Evolutionary conservation across 2,888 invertebrate species (phyloP).

Genomic region (Cephus runcator): DNA sequence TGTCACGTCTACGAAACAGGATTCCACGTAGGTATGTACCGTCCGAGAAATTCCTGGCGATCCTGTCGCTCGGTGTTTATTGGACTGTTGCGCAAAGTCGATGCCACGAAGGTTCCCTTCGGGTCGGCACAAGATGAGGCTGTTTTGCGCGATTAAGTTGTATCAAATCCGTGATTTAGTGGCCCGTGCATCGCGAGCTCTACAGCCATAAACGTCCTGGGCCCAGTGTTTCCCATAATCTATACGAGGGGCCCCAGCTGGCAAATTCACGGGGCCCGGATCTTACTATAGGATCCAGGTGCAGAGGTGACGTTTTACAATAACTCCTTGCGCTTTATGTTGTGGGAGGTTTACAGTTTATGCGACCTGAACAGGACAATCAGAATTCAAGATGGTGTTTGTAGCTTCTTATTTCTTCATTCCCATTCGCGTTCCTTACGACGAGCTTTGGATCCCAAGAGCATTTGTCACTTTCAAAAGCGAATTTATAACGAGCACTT

Average conservation of each 20-base stretch:
- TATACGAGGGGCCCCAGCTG: conserved; percentile 33
- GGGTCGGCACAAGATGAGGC: conserved; percentile 11
- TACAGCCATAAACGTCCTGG: conserved; percentile 51
- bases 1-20: not conserved
- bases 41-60: not conserved
- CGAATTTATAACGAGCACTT: not conserved
- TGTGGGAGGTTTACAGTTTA: conserved; percentile 59
- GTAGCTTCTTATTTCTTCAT: not conserved
- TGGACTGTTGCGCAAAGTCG: conserved; percentile 20
- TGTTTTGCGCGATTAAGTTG: conserved; percentile 54
- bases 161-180: conserved; percentile 57
- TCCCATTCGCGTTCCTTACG: not conserved
- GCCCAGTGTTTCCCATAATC: conserved; percentile 54
- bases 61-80: conserved; percentile 25
- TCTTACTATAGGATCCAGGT: conserved; percentile 43
- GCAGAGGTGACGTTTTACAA: conserved; percentile 54
- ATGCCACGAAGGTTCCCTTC: conserved; percentile 2
- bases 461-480: not conserved
- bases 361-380: conserved; percentile 40
- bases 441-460: not conserved
- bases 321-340: conserved; percentile 59
- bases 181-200: conserved; percentile 50
- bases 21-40: not conserved
- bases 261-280: conserved; percentile 27
- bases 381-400: not conserved